These are phyloP conservation scores for Kryphioiulus occultus DNA, from an alignment of 2,888 invertebrate genomes.

Conservation along the genomic window DNA sequence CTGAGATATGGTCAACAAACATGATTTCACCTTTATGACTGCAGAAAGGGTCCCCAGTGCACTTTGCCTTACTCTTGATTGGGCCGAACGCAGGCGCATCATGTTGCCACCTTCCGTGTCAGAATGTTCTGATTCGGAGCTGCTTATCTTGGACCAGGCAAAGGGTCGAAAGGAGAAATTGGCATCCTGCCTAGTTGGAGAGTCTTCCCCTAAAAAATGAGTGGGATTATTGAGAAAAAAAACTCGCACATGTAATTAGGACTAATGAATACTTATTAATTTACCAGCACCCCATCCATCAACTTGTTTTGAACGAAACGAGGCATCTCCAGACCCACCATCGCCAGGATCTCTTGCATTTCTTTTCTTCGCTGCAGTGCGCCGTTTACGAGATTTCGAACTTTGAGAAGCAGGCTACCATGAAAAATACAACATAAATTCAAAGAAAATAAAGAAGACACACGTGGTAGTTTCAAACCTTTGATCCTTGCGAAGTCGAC, in stretches of 20 bases:
- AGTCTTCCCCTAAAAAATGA: neutral
- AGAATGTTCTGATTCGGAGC: constrained; percentile 54
- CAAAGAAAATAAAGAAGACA: neutral
- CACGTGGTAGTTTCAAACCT: neutral
- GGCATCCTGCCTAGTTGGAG: neutral
- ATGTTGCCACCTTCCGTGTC: constrained; percentile 56
- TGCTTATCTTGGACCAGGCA: constrained; percentile 45
- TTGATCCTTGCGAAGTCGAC: neutral
- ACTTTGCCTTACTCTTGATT: constrained; percentile 73
- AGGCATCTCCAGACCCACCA: neutral
- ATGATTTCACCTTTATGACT: constrained; percentile 59
- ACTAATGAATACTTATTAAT: neutral
- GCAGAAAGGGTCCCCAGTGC: constrained; percentile 67
- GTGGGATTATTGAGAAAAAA: neutral
- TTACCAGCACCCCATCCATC: neutral
- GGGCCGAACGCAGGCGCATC: constrained; percentile 61
- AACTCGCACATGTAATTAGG: neutral
- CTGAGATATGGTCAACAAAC: neutral
- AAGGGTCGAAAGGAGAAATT: neutral
- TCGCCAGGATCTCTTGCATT: neutral
- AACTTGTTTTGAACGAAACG: neutral
- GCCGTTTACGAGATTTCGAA: constrained; percentile 34
- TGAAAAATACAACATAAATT: neutral
- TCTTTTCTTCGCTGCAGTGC: neutral
- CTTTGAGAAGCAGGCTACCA: neutral